Conservation (phyloP, 1,140 invertebrate genomes). For the Hermatobates lingyangjiaoensis region DNA sequence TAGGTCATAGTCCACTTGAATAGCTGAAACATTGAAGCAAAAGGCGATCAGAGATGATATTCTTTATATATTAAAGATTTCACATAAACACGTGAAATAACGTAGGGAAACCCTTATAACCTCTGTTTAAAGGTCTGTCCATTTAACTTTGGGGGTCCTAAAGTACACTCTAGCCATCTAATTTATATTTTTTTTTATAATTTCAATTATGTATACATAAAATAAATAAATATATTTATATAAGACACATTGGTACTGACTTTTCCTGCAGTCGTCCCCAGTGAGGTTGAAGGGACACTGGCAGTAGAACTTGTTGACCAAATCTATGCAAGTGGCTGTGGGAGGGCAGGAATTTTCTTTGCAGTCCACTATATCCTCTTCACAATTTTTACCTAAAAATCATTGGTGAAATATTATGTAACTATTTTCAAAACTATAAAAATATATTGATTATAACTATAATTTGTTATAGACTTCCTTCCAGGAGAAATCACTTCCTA, state of each 20-base stretch:
- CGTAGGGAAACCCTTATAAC: neutral
- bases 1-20: conserved; percentile 88
- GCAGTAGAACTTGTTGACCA: conserved; percentile 82
- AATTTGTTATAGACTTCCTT: no score
- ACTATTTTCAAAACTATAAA: no score
- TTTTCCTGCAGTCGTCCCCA: conserved; percentile 88
- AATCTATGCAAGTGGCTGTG: conserved; percentile 81
- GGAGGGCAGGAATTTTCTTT: conserved; percentile 86
- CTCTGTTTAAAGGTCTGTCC: no score
- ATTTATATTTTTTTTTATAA: neutral
- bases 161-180: no score
- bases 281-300: conserved; percentile 92
- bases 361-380: conserved; percentile 82
- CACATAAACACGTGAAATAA: no score
- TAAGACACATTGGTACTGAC: conserved; percentile 30
- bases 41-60: no score
- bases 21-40: no score
- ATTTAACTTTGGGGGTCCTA: no score
- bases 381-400: conserved; percentile 60
- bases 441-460: no score
- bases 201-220: neutral
- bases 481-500: no score
- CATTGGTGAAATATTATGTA: no score
- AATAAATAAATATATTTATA: conserved; percentile 1
- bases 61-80: no score